Conservation (phyloP, 37 sponge, comb jelly and placozoan genomes). For the Bolinopsis microptera region DNA sequence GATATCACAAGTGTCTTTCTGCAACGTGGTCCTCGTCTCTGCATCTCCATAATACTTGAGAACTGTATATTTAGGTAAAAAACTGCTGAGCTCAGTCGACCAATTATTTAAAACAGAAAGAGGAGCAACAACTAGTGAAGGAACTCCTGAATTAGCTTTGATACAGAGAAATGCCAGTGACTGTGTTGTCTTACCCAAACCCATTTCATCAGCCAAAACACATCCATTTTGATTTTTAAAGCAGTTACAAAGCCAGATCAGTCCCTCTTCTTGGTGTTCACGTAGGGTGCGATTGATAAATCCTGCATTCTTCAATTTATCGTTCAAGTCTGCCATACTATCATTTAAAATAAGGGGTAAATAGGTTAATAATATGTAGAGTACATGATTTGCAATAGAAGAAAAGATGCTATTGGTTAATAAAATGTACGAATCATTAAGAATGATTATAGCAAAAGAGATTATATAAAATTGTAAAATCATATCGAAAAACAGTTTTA, state of each 20-base stretch:
- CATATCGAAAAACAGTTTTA: no score
- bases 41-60: conserved; percentile 34
- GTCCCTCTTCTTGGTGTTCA: neutral
- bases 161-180: conserved; percentile 16
- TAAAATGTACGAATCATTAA: no score
- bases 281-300: neutral
- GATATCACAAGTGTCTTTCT: neutral
- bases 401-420: no score
- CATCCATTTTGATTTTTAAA: conserved; percentile 1
- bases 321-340: neutral
- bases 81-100: neutral
- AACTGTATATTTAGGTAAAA: neutral
- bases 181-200: conserved; percentile 23
- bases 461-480: no score
- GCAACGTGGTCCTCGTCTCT: neutral
- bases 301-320: neutral
- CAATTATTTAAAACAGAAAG: conserved; percentile 3
- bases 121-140: conserved; percentile 21
- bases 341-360: neutral
- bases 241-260: neutral
- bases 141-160: neutral
- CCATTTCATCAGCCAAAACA: conserved; percentile 55
- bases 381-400: no score
- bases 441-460: no score
- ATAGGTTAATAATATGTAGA: no score